Evolutionary conservation across 2,113 vertebrate species (phyloP).

Genomic region (Syngnathus scovelli): DNA sequence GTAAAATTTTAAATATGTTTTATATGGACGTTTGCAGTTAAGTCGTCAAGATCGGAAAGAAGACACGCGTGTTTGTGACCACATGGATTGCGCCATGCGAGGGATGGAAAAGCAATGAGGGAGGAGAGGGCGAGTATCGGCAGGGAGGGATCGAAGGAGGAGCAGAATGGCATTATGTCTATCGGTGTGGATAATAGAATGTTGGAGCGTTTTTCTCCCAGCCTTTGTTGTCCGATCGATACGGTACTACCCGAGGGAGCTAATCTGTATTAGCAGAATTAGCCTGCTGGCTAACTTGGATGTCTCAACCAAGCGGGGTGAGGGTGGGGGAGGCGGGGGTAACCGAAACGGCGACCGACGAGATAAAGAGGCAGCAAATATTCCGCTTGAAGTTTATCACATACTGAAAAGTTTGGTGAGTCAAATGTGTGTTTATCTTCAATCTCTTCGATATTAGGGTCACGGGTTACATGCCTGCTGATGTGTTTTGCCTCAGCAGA

Average conservation of each 20-base stretch:
- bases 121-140: background rate
- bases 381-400: slow-evolving; percentile 2
- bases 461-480: background rate
- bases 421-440: slow-evolving; percentile 3
- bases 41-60: background rate
- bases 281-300: slow-evolving; percentile 71
- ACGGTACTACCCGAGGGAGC: slow-evolving; percentile 64
- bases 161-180: slow-evolving; percentile 68
- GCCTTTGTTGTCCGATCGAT: slow-evolving; percentile 78
- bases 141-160: slow-evolving; percentile 30
- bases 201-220: slow-evolving; percentile 66
- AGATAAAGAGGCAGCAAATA: background rate
- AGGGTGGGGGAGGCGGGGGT: slow-evolving; percentile 5
- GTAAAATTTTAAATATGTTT: too few species aligned
- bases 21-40: background rate
- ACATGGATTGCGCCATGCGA: background rate
- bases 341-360: background rate
- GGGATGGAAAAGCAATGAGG: slow-evolving; percentile 33
- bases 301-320: slow-evolving; percentile 52
- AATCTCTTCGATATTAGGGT: slow-evolving; percentile 1
- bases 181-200: slow-evolving; percentile 76
- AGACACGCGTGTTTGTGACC: background rate
- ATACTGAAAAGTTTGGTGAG: background rate
- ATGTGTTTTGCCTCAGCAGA: background rate
- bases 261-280: slow-evolving; percentile 80